Conservation (phyloP, 2,113 vertebrate species). For the Bujurquina vittata region DNA sequence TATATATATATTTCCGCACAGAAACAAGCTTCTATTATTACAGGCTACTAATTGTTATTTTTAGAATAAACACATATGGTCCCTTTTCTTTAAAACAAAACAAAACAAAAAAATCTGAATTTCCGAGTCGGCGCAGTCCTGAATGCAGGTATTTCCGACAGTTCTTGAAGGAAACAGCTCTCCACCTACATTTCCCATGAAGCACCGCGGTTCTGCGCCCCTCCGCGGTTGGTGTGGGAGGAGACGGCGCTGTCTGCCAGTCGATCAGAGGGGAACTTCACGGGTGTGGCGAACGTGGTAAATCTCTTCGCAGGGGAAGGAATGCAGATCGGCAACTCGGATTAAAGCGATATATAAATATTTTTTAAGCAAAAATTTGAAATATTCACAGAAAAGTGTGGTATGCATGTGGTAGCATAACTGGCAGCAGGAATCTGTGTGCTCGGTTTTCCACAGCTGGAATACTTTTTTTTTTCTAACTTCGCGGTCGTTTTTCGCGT, state of each 20-base stretch:
- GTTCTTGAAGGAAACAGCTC: neutral
- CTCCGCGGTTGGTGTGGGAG: slow-evolving; percentile 39
- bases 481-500: slow-evolving; percentile 46
- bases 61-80: no score
- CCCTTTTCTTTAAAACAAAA: no score
- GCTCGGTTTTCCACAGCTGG: slow-evolving; percentile 60
- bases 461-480: slow-evolving; percentile 69
- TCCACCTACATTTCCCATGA: slow-evolving; percentile 76
- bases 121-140: neutral
- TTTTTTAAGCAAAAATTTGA: neutral
- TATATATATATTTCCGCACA: no score
- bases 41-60: no score
- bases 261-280: slow-evolving; percentile 70
- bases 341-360: slow-evolving; percentile 5
- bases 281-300: slow-evolving; percentile 82
- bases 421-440: slow-evolving; percentile 19
- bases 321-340: slow-evolving; percentile 38
- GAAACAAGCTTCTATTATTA: no score
- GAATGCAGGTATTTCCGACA: neutral
- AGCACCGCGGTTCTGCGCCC: slow-evolving; percentile 54
- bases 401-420: neutral
- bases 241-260: slow-evolving; percentile 61
- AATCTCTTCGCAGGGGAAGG: slow-evolving; percentile 64
- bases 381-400: neutral
- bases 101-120: no score